phyloP scores from a whole-genome alignment of 2,113 vertebrate genomes.

The Odontesthes bonariensis region DNA sequence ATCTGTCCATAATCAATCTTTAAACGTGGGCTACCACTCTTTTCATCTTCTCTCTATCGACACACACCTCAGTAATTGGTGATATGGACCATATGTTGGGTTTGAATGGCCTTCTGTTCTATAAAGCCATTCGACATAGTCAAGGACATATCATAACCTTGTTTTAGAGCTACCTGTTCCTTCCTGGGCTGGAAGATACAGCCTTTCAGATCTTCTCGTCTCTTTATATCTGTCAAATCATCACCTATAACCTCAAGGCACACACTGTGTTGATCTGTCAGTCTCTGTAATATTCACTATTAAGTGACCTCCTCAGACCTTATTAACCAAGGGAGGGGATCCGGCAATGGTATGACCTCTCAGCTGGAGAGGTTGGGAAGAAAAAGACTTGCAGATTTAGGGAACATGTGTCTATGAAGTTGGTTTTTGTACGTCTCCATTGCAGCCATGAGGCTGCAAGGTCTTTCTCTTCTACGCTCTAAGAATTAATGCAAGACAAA shows the following conservation, averaged over 20 bases:
- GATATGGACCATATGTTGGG: slow-evolving; percentile 73
- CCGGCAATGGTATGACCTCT: slow-evolving; percentile 69
- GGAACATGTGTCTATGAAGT: background rate
- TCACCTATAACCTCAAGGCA: background rate
- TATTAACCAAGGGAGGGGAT: slow-evolving; percentile 71
- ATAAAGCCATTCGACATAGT: slow-evolving; percentile 17
- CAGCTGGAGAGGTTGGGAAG: slow-evolving; percentile 48
- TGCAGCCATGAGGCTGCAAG: no score
- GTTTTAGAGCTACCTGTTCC: slow-evolving; percentile 44
- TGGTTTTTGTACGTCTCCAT: background rate
- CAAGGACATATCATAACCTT: slow-evolving; percentile 43
- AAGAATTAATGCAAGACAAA: background rate
- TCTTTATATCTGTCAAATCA: slow-evolving; percentile 33
- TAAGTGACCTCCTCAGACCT: slow-evolving; percentile 71
- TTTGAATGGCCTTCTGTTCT: slow-evolving; percentile 68
- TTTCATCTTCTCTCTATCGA: slow-evolving; percentile 54
- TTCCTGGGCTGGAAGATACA: slow-evolving; percentile 51
- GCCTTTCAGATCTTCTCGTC: slow-evolving; percentile 27
- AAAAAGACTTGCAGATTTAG: background rate
- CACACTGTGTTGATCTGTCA: slow-evolving; percentile 50
- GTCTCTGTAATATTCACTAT: slow-evolving; percentile 74
- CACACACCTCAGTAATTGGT: slow-evolving; percentile 71
- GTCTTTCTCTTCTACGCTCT: slow-evolving; percentile 39
- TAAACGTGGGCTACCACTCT: slow-evolving; percentile 37
- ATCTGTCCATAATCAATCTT: slow-evolving; percentile 50